Evolutionary conservation across 1,140 invertebrate genomes (phyloP), one percentile per base, ranked within the genome.

Genomic region (Liolophura sinensis): DNA sequence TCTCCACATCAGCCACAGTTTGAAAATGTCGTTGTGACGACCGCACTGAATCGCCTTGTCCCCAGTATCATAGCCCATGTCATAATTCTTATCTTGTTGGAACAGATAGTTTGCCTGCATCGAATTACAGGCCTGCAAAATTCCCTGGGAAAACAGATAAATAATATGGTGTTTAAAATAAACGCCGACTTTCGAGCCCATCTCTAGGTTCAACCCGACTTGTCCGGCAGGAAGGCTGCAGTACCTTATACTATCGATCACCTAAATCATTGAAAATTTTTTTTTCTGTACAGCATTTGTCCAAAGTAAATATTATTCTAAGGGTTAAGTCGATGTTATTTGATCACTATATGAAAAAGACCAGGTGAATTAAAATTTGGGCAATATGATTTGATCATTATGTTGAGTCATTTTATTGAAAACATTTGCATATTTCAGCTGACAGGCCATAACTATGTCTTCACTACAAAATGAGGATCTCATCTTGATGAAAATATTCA

Each of bases 11-110:
- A 99, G 86, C 97, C 97, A 99, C 72, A 99, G 87, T 85, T 99
- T 99, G 88, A 99, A 99, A 80, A 99, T 94, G 82, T 99, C 97
- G 78, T 99, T 99, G 84, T 98, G 96, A 24, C 97, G 89, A 11
- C 97, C 97, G 80, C 98, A 99, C 86, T 99, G 97, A 76, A 99
- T 98, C 0, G 98, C 95, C 86, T 99, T 99, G 85, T 99, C 97
- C 0, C 98, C 98, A 14, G 98, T 85, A 85, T 99, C 98, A 84
- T 92, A 99, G 64, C 89, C 89, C 0, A 97, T 91, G 84, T 99
- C 97, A 82, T 99, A 99, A 63, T 97, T 90, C 85, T 99, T 99
- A 87, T 99, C 98, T 77, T 95, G 94, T 91, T 99, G 98, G 89
- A 99, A 99, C 62, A 99, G 87, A 85, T 99, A 99, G 82, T 98